These are phyloP conservation scores for Rotaria sp. DNA, from an alignment of 2,888 invertebrate genomes.

Conservation along the genomic window DNA sequence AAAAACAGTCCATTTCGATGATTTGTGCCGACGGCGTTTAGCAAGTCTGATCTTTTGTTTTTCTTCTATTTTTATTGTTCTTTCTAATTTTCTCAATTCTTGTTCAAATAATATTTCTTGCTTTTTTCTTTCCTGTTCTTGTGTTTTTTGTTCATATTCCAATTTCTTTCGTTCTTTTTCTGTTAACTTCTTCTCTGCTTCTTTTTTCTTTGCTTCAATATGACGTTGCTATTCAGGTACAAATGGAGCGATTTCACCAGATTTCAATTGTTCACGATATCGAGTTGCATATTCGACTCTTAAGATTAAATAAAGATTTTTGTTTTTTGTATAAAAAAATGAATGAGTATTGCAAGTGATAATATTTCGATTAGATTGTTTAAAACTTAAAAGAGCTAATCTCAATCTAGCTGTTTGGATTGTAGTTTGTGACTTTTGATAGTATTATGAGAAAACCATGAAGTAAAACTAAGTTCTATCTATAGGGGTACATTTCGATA, in stretches of 20 bases:
- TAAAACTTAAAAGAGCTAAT: no score
- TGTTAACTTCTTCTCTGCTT: not conserved
- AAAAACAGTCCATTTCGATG: not conserved
- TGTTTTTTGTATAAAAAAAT: no score
- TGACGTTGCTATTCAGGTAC: slow-evolving; percentile 6
- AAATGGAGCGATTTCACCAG: not conserved
- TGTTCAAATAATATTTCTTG: not conserved
- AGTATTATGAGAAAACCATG: no score
- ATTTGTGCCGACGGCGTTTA: not conserved
- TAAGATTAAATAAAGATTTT: not conserved
- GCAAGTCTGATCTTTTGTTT: not conserved
- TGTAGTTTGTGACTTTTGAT: no score
- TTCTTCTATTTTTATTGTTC: not conserved
- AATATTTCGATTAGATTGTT: no score
- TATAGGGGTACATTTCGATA: no score
- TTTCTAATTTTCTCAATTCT: not conserved
- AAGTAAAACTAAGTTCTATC: no score
- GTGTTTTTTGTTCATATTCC: no score
- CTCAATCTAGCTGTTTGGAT: no score
- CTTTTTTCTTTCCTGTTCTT: not conserved
- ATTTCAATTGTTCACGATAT: not conserved
- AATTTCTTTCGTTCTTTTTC: not conserved
- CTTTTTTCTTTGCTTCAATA: not conserved
- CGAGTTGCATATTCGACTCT: not conserved
- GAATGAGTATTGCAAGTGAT: no score